These are phyloP conservation scores for Plecotus auritus DNA, from an alignment of 2,113 vertebrate species.

Conservation along the genomic window DNA sequence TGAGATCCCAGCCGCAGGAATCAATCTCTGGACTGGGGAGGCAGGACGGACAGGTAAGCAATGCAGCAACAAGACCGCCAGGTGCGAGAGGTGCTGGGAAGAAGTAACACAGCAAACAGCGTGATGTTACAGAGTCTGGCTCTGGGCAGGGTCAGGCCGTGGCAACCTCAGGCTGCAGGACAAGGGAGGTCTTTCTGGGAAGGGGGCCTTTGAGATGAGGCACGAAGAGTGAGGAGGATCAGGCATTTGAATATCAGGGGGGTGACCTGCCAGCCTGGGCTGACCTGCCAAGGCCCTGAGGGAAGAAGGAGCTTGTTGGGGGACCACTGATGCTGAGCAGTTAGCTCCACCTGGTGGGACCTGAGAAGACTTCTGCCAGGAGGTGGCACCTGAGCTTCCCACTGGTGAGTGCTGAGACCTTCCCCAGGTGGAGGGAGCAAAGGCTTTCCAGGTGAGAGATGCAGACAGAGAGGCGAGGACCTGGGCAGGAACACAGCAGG, in stretches of 20 bases:
- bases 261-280: accelerated
- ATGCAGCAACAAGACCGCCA: accelerated
- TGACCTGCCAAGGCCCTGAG: background rate
- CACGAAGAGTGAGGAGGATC: background rate
- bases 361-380: background rate
- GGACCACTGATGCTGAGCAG: accelerated
- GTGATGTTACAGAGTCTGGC: accelerated
- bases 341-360: background rate
- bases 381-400: background rate
- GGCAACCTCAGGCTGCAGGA: background rate
- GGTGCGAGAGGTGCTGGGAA: background rate
- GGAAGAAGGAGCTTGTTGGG: background rate
- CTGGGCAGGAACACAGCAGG: accelerated
- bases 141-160: no score
- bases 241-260: no score
- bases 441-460: background rate
- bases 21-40: accelerated
- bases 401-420: background rate
- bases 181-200: background rate
- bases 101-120: background rate
- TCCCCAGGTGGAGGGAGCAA: background rate
- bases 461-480: background rate
- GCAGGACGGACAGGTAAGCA: background rate
- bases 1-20: background rate
- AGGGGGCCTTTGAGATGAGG: background rate